phyloP scores from a whole-genome alignment of 2,113 vertebrate species.

The Ictalurus punctatus region DNA sequence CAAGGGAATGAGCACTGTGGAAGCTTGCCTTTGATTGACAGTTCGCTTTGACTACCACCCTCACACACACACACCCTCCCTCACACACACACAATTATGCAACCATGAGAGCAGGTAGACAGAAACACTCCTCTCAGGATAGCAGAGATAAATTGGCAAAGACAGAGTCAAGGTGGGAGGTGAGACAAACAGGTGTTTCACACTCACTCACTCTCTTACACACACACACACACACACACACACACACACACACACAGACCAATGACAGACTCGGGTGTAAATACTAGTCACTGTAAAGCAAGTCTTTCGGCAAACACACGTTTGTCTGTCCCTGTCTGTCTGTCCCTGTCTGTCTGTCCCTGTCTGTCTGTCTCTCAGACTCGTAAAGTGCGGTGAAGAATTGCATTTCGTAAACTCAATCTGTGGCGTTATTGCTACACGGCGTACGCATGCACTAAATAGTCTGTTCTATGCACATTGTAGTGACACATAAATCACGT shows the following conservation, averaged over 20 bases:
- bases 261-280: neutral
- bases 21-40: conserved; percentile 41
- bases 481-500: conserved; percentile 33
- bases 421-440: conserved; percentile 37
- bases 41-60: neutral
- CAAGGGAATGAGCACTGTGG: conserved; percentile 41
- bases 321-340: neutral
- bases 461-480: conserved; percentile 13
- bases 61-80: neutral
- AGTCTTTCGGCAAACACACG: neutral
- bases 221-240: conserved; percentile 28
- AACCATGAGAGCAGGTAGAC: conserved; percentile 21
- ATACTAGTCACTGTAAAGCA: neutral
- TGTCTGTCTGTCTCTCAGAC: neutral
- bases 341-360: neutral
- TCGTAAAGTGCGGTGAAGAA: conserved; percentile 34
- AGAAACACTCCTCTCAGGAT: neutral
- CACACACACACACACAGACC: conserved; percentile 15
- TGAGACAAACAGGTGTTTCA: conserved; percentile 35
- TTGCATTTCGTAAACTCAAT: conserved; percentile 41
- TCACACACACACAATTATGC: neutral
- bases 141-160: conserved; percentile 17
- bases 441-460: conserved; percentile 24
- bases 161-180: conserved; percentile 37
- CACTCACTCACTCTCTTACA: conserved; percentile 1